Evolutionary conservation across 2,797 vertebrate genomes (phyloP).

Genomic region (Periophthalmus magnuspinnatus): DNA sequence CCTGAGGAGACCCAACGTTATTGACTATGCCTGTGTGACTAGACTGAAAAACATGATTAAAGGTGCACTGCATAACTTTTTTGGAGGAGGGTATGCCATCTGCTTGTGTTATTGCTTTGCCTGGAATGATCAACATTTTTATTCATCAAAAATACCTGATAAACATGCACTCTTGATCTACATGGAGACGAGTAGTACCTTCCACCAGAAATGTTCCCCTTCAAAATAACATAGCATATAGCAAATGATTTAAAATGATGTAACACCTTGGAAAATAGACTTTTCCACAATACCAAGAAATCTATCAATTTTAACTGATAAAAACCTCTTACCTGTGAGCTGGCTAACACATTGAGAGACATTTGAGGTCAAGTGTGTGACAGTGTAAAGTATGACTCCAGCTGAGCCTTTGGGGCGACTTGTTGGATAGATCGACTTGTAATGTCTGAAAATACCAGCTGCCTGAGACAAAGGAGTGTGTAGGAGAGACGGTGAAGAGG

Average conservation of each 20-base stretch:
- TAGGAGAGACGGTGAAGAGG: background rate
- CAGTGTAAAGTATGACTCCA: slow-evolving; percentile 28
- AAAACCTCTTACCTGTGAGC: background rate
- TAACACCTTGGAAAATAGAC: background rate
- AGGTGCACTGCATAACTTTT: no score
- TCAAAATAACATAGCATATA: no score
- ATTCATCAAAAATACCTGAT: no score
- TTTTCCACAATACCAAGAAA: background rate
- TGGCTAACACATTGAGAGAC: slow-evolving; percentile 14
- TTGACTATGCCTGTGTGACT: no score
- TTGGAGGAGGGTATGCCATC: no score
- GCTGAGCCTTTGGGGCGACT: slow-evolving; percentile 5
- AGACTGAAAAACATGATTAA: no score
- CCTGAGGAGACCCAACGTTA: no score
- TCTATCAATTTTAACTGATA: background rate
- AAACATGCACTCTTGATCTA: no score
- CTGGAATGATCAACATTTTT: no score
- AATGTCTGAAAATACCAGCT: slow-evolving; percentile 1
- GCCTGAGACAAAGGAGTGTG: slow-evolving; percentile 17
- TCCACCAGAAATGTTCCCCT: no score
- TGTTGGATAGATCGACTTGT: slow-evolving; percentile 1
- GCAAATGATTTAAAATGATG: background rate
- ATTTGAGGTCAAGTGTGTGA: slow-evolving; percentile 35
- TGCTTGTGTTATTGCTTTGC: no score
- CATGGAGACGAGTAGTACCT: no score